Base-by-base conservation (phyloP, 2,113 vertebrate species). In the Myanophis thanlyinensis region DNA sequence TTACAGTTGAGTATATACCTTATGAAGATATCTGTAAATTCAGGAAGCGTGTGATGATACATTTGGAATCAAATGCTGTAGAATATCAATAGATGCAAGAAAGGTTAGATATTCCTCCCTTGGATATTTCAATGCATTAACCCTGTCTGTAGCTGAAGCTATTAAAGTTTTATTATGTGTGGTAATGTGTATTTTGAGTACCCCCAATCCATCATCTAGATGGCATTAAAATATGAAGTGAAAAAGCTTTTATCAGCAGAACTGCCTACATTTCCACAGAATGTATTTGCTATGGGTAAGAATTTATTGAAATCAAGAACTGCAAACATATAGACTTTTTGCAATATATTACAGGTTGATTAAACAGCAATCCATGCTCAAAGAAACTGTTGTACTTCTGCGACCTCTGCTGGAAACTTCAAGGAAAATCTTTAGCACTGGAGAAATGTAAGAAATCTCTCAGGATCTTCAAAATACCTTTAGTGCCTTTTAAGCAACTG, bases 401-500 rank as follows among this genome's bases (percentile, higher is more conserved):
- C 94, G 94, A 93, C 96, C 95, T 94, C 96, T 96, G 44, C 80
- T 92, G 90, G 90, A 53, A 62, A 46, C 4, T 44, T 44, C 11
- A 85, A 86, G 23, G 86, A 91, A 91, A 7, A 54, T 25, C 10
- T 49, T 46, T 80, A 73, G 44, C 13, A 23, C 1, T 59, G 48
- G 90, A 22, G 7, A 5, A 62, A 7, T 47, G 54, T 18, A 52
- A 46, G 4, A 22, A 12, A 91, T 23, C 15, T 85, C 35, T 6
- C n/a, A 67, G 13, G 85, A 40, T 44, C 18, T 80, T 44, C 73
- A 44, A 44, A 80, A 80, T 30, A 54, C 80, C 54, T 40, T 73
- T 91, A 44, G n/a, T 85, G 87, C 35, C 59, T 89, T 51, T 85
- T 62, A 62, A 44, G 20, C 4, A 25, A 88, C 8, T 46, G 8